phyloP scores from a whole-genome alignment of 2,888 invertebrate genomes.

The Sphecodes monilicornis region DNA sequence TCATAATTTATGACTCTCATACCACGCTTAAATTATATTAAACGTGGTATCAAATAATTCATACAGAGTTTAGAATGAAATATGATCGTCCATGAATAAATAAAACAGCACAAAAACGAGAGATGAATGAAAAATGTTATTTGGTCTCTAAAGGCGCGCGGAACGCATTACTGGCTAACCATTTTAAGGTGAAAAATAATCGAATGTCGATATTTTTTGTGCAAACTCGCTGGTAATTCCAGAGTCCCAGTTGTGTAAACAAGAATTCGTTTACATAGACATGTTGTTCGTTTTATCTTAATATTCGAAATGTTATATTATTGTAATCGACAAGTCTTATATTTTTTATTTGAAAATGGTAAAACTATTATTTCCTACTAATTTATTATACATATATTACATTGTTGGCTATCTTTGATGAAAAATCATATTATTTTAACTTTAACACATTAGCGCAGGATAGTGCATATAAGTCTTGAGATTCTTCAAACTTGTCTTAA shows the following conservation, averaged over 20 bases:
- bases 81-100: background rate
- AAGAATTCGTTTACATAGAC: background rate
- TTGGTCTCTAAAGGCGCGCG: background rate
- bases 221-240: background rate
- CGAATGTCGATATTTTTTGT: background rate
- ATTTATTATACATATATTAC: too few relatives aligned
- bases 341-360: too few relatives aligned
- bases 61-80: background rate
- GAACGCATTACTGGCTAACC: background rate
- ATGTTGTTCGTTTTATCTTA: background rate
- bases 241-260: background rate
- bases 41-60: background rate
- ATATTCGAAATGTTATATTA: background rate
- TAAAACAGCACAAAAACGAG: background rate
- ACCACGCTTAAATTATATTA: slow-evolving; percentile 11
- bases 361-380: too few relatives aligned
- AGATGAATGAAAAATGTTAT: background rate
- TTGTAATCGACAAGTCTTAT: too few relatives aligned
- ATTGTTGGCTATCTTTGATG: too few relatives aligned
- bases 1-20: slow-evolving; percentile 11
- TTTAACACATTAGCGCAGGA: too few relatives aligned
- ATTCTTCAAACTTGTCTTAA: too few relatives aligned
- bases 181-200: slow-evolving; percentile 10
- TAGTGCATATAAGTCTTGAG: too few relatives aligned
- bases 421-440: too few relatives aligned